phyloP scores from a whole-genome alignment of 2,797 vertebrate species.

The Mus minutoides region DNA sequence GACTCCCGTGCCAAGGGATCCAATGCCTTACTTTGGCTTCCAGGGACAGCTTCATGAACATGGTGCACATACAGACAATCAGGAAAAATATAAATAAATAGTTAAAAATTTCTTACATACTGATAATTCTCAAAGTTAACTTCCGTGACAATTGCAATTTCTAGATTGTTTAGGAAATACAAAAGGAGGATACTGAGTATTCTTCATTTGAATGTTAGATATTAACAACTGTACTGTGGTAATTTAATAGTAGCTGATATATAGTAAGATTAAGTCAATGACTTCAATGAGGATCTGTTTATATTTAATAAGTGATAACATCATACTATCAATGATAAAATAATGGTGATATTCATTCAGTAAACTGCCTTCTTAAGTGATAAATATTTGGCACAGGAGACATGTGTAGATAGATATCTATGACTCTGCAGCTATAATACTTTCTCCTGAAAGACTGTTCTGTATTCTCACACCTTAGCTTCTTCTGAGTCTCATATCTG shows the following conservation, averaged over 20 bases:
- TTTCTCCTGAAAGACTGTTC: not conserved
- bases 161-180: not conserved
- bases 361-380: constrained; percentile 23
- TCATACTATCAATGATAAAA: not conserved
- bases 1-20: no score
- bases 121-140: constrained; percentile 9
- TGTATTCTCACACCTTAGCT: not conserved
- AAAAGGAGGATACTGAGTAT: not conserved
- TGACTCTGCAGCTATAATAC: not conserved
- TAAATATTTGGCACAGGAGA: not conserved
- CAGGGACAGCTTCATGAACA: not conserved
- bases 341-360: not conserved
- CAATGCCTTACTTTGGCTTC: not conserved
- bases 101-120: not conserved
- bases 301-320: constrained; percentile 11
- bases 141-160: not conserved
- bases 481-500: not conserved
- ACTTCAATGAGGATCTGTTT: not conserved
- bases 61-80: not conserved
- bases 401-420: not conserved
- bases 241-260: not conserved
- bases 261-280: not conserved
- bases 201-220: not conserved
- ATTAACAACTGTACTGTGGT: not conserved
- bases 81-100: not conserved